Evolutionary conservation across 2,797 vertebrate species (phyloP).

Genomic region (Gymnothorax javanicus): DNA sequence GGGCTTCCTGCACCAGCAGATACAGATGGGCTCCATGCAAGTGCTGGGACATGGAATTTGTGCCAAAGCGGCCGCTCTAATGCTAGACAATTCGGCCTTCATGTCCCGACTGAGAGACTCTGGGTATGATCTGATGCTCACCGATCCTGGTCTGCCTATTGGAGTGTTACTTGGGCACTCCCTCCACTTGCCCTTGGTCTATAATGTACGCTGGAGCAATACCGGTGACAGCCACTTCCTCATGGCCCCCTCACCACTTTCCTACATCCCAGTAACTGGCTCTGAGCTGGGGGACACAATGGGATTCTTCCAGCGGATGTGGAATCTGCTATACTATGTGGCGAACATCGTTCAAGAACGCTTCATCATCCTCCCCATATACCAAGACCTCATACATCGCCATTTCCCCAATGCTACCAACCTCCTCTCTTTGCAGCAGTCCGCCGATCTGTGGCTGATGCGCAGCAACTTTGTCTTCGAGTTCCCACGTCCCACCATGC

Average conservation of each 20-base stretch:
- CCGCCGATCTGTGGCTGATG: slow-evolving; percentile 68
- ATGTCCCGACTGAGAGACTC: slow-evolving; percentile 54
- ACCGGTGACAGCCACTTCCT: slow-evolving; percentile 57
- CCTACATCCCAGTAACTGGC: slow-evolving; percentile 59
- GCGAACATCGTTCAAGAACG: slow-evolving; percentile 43
- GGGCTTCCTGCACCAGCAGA: slow-evolving; percentile 47
- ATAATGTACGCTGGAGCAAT: slow-evolving; percentile 66
- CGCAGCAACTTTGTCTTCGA: slow-evolving; percentile 71
- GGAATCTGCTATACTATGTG: slow-evolving; percentile 59
- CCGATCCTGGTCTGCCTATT: slow-evolving; percentile 53
- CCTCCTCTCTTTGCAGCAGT: slow-evolving; percentile 53
- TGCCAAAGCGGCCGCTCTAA: slow-evolving; percentile 37
- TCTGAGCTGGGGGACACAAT: slow-evolving; percentile 63
- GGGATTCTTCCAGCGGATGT: slow-evolving; percentile 57
- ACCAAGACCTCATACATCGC: slow-evolving; percentile 52
- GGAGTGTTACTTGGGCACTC: slow-evolving; percentile 61
- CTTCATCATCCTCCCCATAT: slow-evolving; percentile 45
- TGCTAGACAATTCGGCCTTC: slow-evolving; percentile 58
- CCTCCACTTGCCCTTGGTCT: slow-evolving; percentile 65
- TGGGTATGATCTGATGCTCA: slow-evolving; percentile 65
- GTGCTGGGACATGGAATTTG: slow-evolving; percentile 40
- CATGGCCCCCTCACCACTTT: slow-evolving; percentile 63
- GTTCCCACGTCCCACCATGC: slow-evolving; percentile 71
- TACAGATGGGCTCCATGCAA: slow-evolving; percentile 28
- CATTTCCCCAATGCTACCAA: slow-evolving; percentile 64